Evolutionary conservation across 2,797 vertebrate species (phyloP).

Genomic region (Loris lydekkerianus): DNA sequence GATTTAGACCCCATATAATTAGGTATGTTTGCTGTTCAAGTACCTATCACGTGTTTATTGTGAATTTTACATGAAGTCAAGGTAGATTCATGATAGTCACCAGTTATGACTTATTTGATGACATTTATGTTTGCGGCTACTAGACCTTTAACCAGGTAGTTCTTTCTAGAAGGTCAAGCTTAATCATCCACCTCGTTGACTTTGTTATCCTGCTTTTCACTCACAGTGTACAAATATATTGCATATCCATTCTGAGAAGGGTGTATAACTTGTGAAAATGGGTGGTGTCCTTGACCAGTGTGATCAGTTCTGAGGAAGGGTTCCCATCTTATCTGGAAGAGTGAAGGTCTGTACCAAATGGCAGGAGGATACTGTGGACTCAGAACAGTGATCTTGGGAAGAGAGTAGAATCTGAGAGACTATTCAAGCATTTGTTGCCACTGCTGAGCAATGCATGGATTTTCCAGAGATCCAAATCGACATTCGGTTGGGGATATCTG

Average conservation of each 20-base stretch:
- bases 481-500: neutral
- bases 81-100: neutral
- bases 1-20: neutral
- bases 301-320: neutral
- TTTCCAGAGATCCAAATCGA: neutral
- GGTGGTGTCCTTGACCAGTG: neutral
- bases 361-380: neutral
- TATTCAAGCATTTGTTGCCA: neutral
- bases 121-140: neutral
- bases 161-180: neutral
- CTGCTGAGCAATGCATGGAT: neutral
- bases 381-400: neutral
- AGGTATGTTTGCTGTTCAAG: neutral
- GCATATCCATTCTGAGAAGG: neutral
- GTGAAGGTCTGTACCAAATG: neutral
- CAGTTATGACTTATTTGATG: conserved; percentile 33
- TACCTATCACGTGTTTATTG: neutral
- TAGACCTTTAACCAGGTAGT: conserved; percentile 7
- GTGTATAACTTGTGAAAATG: neutral
- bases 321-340: neutral
- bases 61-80: conserved; percentile 66
- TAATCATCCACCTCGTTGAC: neutral
- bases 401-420: neutral
- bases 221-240: neutral
- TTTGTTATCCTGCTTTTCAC: neutral